phyloP scores from a whole-genome alignment of 92 coral and sea anemone genomes.

The Ricordea florida region DNA sequence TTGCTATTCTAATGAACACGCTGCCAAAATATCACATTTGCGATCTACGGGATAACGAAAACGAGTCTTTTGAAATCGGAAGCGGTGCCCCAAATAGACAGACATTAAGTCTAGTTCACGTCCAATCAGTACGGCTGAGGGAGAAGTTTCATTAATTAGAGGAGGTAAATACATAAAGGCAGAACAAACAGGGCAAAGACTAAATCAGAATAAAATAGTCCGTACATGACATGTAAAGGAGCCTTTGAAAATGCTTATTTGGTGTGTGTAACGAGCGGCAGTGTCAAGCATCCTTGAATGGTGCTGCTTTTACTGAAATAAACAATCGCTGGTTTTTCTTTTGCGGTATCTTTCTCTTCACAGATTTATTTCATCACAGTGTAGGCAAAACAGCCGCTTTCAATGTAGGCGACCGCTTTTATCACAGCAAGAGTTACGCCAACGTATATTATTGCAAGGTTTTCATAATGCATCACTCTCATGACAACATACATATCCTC shows the following conservation, averaged over 20 bases:
- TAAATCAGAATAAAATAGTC: background rate
- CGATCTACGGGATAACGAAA: background rate
- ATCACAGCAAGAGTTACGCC: too few species aligned
- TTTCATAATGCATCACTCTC: too few species aligned
- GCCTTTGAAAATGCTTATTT: background rate
- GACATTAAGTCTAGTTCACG: background rate
- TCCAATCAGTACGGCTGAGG: background rate
- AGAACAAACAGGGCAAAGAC: conserved; percentile 15
- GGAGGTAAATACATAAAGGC: conserved; percentile 14
- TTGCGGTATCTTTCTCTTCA: too few species aligned
- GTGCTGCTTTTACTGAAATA: too few species aligned
- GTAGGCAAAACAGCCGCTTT: too few species aligned
- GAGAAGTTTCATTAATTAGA: conserved; percentile 1
- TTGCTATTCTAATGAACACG: conserved; percentile 16
- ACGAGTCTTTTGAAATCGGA: conserved; percentile 24
- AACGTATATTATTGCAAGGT: too few species aligned
- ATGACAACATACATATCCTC: too few species aligned
- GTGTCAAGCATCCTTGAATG: too few species aligned
- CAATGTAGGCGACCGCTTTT: too few species aligned
- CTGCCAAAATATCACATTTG: background rate
- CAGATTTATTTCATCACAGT: too few species aligned
- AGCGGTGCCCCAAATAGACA: background rate
- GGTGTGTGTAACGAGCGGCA: too few species aligned
- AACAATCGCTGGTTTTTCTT: too few species aligned
- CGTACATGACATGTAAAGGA: conserved; percentile 1